Percentiles rank a stretch among this genome's conserved stretches.
Evolutionary conservation across 2,888 invertebrate species (phyloP).

Genomic region (Drosophila basisetae): DNA sequence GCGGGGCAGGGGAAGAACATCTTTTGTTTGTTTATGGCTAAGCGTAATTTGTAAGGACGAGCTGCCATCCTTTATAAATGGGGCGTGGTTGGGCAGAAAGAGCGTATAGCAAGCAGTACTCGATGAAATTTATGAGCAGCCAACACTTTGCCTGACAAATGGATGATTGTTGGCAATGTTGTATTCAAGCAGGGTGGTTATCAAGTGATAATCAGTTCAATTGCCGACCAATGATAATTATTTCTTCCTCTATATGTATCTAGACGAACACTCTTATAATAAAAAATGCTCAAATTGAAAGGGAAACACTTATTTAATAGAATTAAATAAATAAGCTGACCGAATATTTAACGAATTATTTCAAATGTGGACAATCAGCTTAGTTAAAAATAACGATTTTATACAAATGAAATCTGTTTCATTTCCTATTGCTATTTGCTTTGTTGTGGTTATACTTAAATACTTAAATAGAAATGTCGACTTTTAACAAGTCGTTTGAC

Average conservation of each 20-base stretch:
- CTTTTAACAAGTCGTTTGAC: not conserved
- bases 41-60: slow-evolving; percentile 45
- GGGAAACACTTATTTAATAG: not conserved
- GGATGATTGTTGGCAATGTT: slow-evolving; percentile 43
- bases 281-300: not conserved
- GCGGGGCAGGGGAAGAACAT: slow-evolving; percentile 1
- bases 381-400: not conserved
- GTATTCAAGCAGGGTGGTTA: not conserved
- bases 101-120: slow-evolving; percentile 7
- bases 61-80: not conserved
- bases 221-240: not conserved
- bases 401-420: not conserved
- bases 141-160: slow-evolving; percentile 59
- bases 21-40: slow-evolving; percentile 50
- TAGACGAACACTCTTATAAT: not conserved
- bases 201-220: slow-evolving; percentile 16
- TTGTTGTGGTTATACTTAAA: not conserved
- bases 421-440: not conserved
- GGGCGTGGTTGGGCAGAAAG: slow-evolving; percentile 9
- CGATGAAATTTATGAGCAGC: slow-evolving; percentile 52
- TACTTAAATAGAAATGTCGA: not conserved
- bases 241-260: not conserved
- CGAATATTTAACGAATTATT: not conserved
- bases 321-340: not conserved
- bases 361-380: not conserved